These are phyloP conservation scores for Nomada ruficornis DNA, from an alignment of 2,888 invertebrate species.

Conservation along the genomic window DNA sequence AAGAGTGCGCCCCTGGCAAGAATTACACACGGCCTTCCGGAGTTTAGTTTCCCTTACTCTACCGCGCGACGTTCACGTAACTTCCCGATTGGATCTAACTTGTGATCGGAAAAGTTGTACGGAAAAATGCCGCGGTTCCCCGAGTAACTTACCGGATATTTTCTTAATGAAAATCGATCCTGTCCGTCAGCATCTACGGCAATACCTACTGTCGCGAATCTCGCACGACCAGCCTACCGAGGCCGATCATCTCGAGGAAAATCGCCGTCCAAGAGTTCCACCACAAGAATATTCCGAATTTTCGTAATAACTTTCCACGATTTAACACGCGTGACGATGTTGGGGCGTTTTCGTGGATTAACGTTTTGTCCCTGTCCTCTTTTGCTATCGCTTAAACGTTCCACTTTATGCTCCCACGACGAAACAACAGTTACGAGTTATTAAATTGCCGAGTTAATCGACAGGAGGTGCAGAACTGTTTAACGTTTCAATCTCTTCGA, in stretches of 20 bases:
- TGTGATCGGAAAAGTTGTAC: conserved; percentile 33
- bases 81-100: conserved; percentile 42
- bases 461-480: conserved; percentile 6
- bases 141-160: conserved; percentile 27
- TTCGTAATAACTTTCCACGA: no score
- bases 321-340: no score
- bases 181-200: neutral
- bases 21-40: conserved; percentile 40
- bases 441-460: conserved; percentile 42
- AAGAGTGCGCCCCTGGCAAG: neutral
- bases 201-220: neutral
- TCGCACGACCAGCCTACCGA: no score
- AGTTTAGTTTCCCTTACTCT: conserved; percentile 25
- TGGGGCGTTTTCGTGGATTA: no score
- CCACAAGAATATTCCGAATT: no score
- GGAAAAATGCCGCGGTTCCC: neutral
- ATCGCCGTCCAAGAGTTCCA: no score
- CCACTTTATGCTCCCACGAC: conserved; percentile 6
- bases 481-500: conserved; percentile 45
- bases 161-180: conserved; percentile 59
- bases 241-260: no score
- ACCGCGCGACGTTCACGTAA: neutral
- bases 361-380: conserved; percentile 35
- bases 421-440: conserved; percentile 52
- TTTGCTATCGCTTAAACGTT: conserved; percentile 3